phyloP scores from a whole-genome alignment of 2,113 vertebrate genomes.

The Plotosus lineatus region DNA sequence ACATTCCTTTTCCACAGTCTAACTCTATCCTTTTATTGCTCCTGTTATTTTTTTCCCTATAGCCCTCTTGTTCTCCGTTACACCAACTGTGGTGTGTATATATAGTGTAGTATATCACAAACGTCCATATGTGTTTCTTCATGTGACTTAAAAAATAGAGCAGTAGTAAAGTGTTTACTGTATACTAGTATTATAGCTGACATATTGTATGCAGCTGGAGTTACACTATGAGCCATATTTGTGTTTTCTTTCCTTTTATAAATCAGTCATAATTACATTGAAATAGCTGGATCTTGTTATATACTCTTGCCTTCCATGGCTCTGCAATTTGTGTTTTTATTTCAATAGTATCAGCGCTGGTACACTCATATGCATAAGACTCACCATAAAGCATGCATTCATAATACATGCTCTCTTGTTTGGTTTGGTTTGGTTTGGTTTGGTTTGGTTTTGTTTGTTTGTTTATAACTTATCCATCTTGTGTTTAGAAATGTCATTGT shows the following conservation, averaged over 20 bases:
- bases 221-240: conserved; percentile 54
- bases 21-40: conserved; percentile 70
- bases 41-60: conserved; percentile 57
- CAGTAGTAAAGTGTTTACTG: not conserved
- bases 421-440: not conserved
- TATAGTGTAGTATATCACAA: conserved; percentile 34
- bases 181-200: conserved; percentile 2
- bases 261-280: conserved; percentile 36
- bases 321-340: conserved; percentile 40
- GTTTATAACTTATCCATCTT: conserved; percentile 41
- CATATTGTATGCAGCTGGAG: conserved; percentile 30
- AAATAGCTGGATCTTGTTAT: conserved; percentile 22
- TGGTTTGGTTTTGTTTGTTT: not conserved
- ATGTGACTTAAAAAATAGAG: conserved; percentile 18
- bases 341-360: conserved; percentile 43
- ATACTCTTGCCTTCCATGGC: conserved; percentile 47
- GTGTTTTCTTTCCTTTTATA: conserved; percentile 37
- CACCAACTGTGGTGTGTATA: conserved; percentile 48
- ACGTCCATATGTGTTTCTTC: conserved; percentile 43
- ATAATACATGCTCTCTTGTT: conserved; percentile 40
- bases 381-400: conserved; percentile 50
- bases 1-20: conserved; percentile 68
- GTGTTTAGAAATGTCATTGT: conserved; percentile 4
- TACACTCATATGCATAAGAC: conserved; percentile 48
- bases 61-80: conserved; percentile 44